Base-by-base conservation (phyloP, 2,888 invertebrate genomes). In the Drosophila prolongata region DNA sequence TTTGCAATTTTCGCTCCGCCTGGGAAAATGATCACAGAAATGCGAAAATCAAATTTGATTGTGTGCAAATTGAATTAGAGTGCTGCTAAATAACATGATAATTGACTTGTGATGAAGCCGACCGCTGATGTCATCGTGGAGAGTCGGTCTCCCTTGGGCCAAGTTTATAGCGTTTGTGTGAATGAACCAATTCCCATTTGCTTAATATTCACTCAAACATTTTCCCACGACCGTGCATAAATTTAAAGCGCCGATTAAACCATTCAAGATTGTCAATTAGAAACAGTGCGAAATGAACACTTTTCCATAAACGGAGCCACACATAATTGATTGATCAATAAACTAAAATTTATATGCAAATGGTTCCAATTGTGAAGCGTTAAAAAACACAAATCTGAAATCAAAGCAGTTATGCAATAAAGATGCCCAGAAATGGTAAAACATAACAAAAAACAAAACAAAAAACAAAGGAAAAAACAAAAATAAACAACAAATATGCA, bases 301-400 rank as follows among this genome's bases (percentile, higher is more conserved):
- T 71, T 43, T 64, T 13, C 37, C 43, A 35, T 61, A 43, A 55
- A 24, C 49, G 24, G 49, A 46, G 19, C 55, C 50, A n/a, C 40
- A 57, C 50, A 69, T 76, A 76, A 79, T 77, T 83, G 66, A 76
- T 80, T 77, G 71, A 83, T 77, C 74, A 69, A 80, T 80, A 67
- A 79, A 69, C 55, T 69, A 69, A 69, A 80, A 58, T 71, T 71
- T 71, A 65, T 53, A 81, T 76, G 80, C 70, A 83, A 79, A 76
- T 81, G 62, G 70, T 61, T 56, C 53, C 74, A 83, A 81, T 83
- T 74, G 74, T 61, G 44, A 78, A 76, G 65, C 73, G 75, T 72
- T 60, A 65, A 68, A 73, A 55, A 52, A 75, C 68, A 74, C 44
- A 74, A 60, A 66, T 58, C 60, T 46, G 19, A 67, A 59, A 57